Conservation (phyloP, 2,888 invertebrate genomes). For the Parnassius glacialis region DNA sequence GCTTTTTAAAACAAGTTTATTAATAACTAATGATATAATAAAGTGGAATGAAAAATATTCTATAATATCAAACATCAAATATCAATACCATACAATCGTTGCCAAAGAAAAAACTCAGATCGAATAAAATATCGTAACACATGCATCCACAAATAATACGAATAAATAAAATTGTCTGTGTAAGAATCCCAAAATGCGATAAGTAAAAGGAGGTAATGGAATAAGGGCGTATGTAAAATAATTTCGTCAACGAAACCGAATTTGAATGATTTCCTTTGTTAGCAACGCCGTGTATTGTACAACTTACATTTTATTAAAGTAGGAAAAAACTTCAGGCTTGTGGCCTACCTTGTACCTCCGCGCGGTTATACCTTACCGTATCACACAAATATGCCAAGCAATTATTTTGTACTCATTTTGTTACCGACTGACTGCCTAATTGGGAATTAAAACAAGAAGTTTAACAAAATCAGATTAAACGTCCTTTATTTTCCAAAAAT, state of each 20-base stretch:
- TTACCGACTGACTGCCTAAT: constrained; percentile 25
- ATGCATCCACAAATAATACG: constrained; percentile 16
- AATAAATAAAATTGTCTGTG: constrained; percentile 25
- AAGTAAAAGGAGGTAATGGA: constrained; percentile 36
- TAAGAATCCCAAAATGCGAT: constrained; percentile 41
- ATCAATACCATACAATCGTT: neutral
- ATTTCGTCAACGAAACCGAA: constrained; percentile 48
- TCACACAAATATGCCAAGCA: constrained; percentile 12
- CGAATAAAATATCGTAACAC: neutral
- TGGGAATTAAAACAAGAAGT: constrained; percentile 30
- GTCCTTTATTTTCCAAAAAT: constrained; percentile 10
- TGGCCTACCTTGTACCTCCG: constrained; percentile 29
- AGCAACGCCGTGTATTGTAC: constrained; percentile 48
- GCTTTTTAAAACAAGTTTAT: no score
- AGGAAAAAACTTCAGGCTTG: constrained; percentile 48
- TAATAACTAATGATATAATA: no score
- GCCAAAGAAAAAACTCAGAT: neutral
- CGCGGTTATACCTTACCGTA: constrained; percentile 5
- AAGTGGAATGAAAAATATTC: no score
- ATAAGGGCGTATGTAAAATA: constrained; percentile 45
- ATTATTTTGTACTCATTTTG: constrained; percentile 30
- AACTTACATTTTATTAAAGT: constrained; percentile 59
- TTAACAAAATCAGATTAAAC: constrained; percentile 29
- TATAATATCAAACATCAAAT: neutral
- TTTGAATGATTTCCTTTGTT: constrained; percentile 54